Evolutionary conservation across 2,797 vertebrate genomes (phyloP), one percentile per base, ranked within the genome.

Genomic region (Iguana delicatissima): DNA sequence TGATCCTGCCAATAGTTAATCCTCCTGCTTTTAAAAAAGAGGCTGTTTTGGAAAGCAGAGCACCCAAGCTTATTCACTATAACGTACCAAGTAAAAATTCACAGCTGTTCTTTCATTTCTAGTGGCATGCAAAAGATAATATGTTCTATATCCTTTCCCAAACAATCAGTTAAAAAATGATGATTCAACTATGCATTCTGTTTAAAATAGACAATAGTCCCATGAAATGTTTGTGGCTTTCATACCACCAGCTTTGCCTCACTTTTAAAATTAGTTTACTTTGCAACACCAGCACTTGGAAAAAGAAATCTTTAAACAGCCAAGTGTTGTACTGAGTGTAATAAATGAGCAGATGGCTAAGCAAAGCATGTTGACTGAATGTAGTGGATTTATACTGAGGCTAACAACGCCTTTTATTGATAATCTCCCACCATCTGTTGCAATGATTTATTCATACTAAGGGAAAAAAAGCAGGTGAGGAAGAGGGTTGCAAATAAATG

Each of bases 401-500:
- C 93, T 96, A 95, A 93, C 92, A 97, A 94, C 64, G 76, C 89
- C 92, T 97, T 96, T 97, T 95, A 96, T 95, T 95, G 96, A 93
- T 96, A 96, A 96, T 94, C 89, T 94, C 95, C 96, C 92, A 57
- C 94, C 97, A 97, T 97, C 97, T 97, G 95, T 92, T 96, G 94
- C 95, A 91, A 95, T 96, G 95, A 97, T 96, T 97, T 97, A 97
- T 97, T 97, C 96, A 96, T 95, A 86, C 55, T 90, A 92, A 89
- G 92, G 93, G 95, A 94, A 20, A 96, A 94, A 50, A 96, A 87
- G 87, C 92, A 97, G 95, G 96, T 97, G 96, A 97, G 95, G 94
- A 88, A 93, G 90, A 91, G 96, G 89, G 96, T 96, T 96, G 89
- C 84, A 96, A 96, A 96, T 95, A 96, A 96, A 94, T 91, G 94